Conservation (phyloP, 2,113 vertebrate genomes). For the Nycticorax nycticorax region DNA sequence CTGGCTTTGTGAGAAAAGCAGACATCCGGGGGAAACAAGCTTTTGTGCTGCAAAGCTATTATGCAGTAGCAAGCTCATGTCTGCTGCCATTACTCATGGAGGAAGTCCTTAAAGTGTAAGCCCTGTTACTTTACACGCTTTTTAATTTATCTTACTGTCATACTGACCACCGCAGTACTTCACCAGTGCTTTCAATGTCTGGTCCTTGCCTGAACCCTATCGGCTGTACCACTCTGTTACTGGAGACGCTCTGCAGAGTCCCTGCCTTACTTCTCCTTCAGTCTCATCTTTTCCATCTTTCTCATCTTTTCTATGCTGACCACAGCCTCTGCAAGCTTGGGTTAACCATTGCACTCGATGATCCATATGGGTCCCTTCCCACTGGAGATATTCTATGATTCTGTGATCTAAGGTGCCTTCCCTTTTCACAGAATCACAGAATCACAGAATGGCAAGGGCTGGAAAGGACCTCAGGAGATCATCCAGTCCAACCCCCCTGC, state of each 20-base stretch:
- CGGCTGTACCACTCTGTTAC: neutral
- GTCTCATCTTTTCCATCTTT: neutral
- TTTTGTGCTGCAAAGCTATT: neutral
- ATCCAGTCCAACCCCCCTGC: too few species aligned
- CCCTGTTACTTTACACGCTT: neutral
- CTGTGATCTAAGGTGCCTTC: neutral
- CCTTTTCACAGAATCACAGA: neutral
- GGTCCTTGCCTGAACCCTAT: neutral
- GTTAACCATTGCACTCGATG: fast-evolving
- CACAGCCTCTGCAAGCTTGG: neutral
- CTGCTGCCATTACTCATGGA: neutral
- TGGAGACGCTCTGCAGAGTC: neutral
- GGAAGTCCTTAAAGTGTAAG: neutral
- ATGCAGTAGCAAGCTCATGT: neutral
- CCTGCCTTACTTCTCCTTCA: neutral
- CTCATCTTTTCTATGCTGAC: neutral
- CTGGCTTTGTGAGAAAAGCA: neutral
- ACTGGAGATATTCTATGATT: neutral
- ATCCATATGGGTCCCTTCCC: neutral
- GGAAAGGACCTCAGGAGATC: too few species aligned
- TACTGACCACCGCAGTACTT: neutral
- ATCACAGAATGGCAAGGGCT: too few species aligned
- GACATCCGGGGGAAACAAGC: neutral
- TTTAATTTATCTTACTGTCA: neutral
- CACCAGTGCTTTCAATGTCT: fast-evolving